These are phyloP conservation scores for Dendrocincla fuliginosa DNA, from an alignment of 2,797 vertebrate species.

Conservation along the genomic window DNA sequence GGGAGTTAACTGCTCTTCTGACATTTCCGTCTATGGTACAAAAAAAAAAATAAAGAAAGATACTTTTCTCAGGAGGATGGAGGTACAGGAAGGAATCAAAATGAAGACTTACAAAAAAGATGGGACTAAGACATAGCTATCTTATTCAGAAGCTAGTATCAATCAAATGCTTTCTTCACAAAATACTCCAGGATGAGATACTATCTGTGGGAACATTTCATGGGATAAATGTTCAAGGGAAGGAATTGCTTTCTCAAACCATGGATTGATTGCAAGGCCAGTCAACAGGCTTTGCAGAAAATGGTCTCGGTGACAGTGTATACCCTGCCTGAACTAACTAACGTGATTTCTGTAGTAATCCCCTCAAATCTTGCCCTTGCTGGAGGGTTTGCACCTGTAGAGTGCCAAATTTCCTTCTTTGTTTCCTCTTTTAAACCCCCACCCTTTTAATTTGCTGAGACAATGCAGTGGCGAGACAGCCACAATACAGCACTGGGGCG, in stretches of 20 bases:
- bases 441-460: neutral
- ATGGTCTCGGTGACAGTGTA: neutral
- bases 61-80: neutral
- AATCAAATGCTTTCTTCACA: neutral
- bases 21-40: neutral
- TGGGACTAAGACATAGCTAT: neutral
- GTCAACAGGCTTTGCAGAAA: neutral
- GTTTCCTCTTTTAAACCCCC: neutral
- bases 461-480: neutral
- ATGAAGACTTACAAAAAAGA: neutral
- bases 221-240: neutral
- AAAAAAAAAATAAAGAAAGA: neutral
- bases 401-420: slow-evolving; percentile 26
- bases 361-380: neutral
- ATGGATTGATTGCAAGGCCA: neutral
- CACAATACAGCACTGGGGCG: neutral
- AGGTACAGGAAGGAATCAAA: neutral
- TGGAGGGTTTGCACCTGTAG: slow-evolving; percentile 31
- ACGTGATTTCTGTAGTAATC: neutral
- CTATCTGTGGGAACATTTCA: neutral
- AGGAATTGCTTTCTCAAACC: neutral
- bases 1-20: neutral
- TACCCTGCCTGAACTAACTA: neutral
- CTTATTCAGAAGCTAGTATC: neutral
- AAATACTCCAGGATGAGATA: neutral